Percentiles rank a stretch among this genome's conserved stretches.
These are phyloP conservation scores for Scaptomyza flava DNA, from an alignment of 2,888 invertebrate genomes.

Conservation along the genomic window DNA sequence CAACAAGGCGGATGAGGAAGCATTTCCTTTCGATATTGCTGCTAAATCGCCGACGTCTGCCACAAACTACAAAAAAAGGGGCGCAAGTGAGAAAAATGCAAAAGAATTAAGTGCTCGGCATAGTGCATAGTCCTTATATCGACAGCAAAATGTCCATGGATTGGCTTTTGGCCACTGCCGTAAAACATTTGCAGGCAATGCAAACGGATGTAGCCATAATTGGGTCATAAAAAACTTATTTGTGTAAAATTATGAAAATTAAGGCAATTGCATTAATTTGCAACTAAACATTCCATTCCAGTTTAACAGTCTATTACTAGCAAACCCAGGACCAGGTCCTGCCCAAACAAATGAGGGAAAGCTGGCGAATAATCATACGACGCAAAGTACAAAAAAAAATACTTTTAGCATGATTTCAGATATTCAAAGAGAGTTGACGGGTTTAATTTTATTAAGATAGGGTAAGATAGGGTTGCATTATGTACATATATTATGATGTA, in stretches of 20 bases:
- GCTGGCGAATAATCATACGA: conserved; percentile 6
- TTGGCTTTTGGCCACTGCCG: conserved; percentile 18
- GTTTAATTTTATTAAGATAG: neutral
- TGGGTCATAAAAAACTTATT: conserved; percentile 79
- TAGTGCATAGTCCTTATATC: conserved; percentile 21
- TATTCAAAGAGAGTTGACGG: conserved; percentile 28
- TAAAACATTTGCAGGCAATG: conserved; percentile 1
- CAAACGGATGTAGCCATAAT: conserved; percentile 55
- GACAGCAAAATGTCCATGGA: conserved; percentile 32
- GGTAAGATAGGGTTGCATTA: neutral
- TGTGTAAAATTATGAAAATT: conserved; percentile 77
- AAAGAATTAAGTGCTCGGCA: conserved; percentile 44
- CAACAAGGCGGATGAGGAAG: conserved; percentile 20
- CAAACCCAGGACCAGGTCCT: conserved; percentile 36
- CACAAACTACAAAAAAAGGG: conserved; percentile 59
- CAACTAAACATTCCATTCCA: conserved; percentile 34
- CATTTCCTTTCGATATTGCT: conserved; percentile 13
- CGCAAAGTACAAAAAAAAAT: conserved; percentile 14
- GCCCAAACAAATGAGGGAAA: conserved; percentile 31
- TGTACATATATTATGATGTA: neutral
- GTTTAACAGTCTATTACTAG: conserved; percentile 52
- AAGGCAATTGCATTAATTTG: conserved; percentile 79
- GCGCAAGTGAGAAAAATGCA: conserved; percentile 66
- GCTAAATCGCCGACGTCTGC: conserved; percentile 18
- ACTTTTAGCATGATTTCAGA: conserved; percentile 1